These are phyloP conservation scores for Sturnus vulgaris DNA, from an alignment of 2,113 vertebrate genomes.

Conservation along the genomic window DNA sequence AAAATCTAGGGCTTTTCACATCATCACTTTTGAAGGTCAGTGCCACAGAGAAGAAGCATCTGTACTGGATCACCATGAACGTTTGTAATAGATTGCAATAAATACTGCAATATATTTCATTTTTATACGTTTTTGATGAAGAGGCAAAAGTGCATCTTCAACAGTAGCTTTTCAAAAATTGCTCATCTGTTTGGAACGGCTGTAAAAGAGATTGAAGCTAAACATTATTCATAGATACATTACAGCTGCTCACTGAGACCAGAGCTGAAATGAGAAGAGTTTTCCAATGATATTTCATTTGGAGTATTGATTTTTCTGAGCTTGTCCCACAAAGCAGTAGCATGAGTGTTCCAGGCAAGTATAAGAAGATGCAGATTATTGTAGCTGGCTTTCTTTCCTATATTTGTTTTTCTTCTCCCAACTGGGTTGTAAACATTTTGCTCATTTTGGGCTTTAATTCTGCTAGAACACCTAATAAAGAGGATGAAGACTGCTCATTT, in stretches of 20 bases:
- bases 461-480: background rate
- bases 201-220: conserved; percentile 66
- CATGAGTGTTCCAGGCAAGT: background rate
- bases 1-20: conserved; percentile 68
- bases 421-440: background rate
- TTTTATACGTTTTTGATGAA: conserved; percentile 77
- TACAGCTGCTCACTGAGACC: conserved; percentile 28
- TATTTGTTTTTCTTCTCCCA: background rate
- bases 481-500: background rate
- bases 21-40: conserved; percentile 76
- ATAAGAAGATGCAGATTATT: conserved; percentile 2
- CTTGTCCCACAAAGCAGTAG: background rate
- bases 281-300: conserved; percentile 49
- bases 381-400: background rate
- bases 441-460: background rate
- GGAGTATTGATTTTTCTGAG: conserved; percentile 50
- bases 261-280: conserved; percentile 45
- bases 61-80: conserved; percentile 50
- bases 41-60: conserved; percentile 53
- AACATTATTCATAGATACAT: conserved; percentile 69
- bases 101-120: conserved; percentile 73
- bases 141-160: conserved; percentile 74
- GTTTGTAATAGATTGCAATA: conserved; percentile 69
- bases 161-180: conserved; percentile 72
- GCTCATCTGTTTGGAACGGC: conserved; percentile 67